These are phyloP conservation scores for Hemicentrotus pulcherrimus DNA, from an alignment of 35 echinoderm and acorn worm genomes.

Conservation along the genomic window DNA sequence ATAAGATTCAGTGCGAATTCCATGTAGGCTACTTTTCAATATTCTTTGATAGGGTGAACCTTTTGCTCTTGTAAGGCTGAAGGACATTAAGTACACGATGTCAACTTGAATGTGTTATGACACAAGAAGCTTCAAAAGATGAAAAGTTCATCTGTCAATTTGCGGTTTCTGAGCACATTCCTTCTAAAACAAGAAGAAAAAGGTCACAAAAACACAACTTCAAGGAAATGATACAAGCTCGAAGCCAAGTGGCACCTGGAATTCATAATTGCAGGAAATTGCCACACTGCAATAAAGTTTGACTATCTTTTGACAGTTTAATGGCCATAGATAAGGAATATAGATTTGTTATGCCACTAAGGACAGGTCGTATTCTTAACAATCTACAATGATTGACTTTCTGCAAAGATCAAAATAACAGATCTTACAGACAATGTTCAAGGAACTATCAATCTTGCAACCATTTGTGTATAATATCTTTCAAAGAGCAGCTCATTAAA, in stretches of 20 bases:
- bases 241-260: constrained; percentile 6
- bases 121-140: not conserved
- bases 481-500: not conserved
- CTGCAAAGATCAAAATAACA: not conserved
- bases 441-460: not conserved
- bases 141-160: constrained; percentile 3
- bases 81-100: not conserved
- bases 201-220: constrained; percentile 3
- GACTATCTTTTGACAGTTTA: constrained; percentile 4
- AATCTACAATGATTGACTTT: not conserved
- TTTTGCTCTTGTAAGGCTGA: not conserved
- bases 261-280: constrained; percentile 19
- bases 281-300: constrained; percentile 9
- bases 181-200: not conserved
- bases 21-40: too few species aligned
- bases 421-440: not conserved
- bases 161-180: not conserved
- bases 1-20: too few species aligned
- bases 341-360: not conserved
- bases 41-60: not conserved
- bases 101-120: not conserved
- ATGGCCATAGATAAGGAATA: not conserved
- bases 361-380: not conserved
- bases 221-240: not conserved
- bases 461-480: not conserved